These are phyloP conservation scores for Laterallus jamaicensis DNA, from an alignment of 2,113 vertebrate genomes.

Conservation along the genomic window DNA sequence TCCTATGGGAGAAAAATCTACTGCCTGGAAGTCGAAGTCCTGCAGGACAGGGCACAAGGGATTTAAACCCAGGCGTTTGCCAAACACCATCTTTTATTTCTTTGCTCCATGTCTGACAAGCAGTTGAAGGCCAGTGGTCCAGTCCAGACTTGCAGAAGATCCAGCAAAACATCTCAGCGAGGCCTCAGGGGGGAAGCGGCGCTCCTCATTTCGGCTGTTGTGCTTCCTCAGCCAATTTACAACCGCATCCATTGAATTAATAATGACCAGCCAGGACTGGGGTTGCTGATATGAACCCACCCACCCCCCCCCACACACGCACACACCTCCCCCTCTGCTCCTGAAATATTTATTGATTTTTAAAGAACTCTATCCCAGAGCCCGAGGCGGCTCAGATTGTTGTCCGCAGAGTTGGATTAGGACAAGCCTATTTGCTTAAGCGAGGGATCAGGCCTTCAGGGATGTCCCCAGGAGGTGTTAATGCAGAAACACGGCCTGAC, in stretches of 20 bases:
- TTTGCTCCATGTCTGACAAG: background rate
- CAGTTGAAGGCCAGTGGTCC: background rate
- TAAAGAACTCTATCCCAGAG: background rate
- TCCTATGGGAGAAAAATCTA: background rate
- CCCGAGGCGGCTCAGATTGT: background rate
- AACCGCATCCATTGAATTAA: slow-evolving; percentile 53
- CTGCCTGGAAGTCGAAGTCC: background rate
- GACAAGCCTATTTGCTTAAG: background rate
- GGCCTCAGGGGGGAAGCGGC: background rate
- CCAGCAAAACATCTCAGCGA: background rate
- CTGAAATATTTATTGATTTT: slow-evolving; percentile 64
- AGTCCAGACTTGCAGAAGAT: background rate
- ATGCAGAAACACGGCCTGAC: rapidly evolving
- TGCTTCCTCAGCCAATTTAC: slow-evolving; percentile 39
- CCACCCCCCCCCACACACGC: too few species aligned
- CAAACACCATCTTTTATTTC: rapidly evolving
- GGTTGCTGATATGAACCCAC: background rate
- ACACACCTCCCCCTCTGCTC: background rate
- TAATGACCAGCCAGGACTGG: slow-evolving; percentile 32
- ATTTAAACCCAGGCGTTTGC: background rate
- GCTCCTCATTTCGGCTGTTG: background rate
- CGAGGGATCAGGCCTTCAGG: background rate
- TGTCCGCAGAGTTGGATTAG: background rate
- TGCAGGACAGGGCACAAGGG: background rate
- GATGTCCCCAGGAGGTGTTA: background rate